These are phyloP conservation scores for Tringa solitaria DNA, from an alignment of 2,113 vertebrate genomes.

Conservation along the genomic window DNA sequence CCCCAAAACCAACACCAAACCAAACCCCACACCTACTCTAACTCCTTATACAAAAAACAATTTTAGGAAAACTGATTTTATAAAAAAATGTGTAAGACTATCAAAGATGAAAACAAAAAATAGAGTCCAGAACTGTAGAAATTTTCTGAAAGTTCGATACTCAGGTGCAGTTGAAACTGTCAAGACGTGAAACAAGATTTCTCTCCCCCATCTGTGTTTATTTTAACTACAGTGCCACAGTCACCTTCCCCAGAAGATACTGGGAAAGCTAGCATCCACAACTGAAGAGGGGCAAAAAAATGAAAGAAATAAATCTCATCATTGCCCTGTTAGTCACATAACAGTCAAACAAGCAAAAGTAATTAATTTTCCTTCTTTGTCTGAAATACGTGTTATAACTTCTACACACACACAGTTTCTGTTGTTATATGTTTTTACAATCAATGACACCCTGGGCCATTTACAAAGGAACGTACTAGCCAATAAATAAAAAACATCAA, in stretches of 20 bases:
- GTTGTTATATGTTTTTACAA: neutral
- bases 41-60: neutral
- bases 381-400: neutral
- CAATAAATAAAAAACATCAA: neutral
- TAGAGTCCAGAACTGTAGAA: neutral
- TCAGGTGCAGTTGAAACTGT: neutral
- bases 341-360: neutral
- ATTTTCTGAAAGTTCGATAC: neutral
- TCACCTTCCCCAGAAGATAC: neutral
- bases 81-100: neutral
- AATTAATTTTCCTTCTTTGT: neutral
- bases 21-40: neutral
- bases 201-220: neutral
- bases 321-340: neutral
- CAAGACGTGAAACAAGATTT: neutral
- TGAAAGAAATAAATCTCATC: neutral
- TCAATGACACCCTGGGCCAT: neutral
- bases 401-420: neutral
- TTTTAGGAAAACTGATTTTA: neutral
- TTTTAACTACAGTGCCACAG: neutral
- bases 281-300: neutral
- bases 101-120: neutral
- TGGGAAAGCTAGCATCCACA: neutral
- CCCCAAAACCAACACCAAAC: no score
- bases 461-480: neutral